A percentile compares a stretch with the other conserved stretches of the same genome.
Conservation (phyloP, 1,140 invertebrate genomes). For the Lineus longissimus region DNA sequence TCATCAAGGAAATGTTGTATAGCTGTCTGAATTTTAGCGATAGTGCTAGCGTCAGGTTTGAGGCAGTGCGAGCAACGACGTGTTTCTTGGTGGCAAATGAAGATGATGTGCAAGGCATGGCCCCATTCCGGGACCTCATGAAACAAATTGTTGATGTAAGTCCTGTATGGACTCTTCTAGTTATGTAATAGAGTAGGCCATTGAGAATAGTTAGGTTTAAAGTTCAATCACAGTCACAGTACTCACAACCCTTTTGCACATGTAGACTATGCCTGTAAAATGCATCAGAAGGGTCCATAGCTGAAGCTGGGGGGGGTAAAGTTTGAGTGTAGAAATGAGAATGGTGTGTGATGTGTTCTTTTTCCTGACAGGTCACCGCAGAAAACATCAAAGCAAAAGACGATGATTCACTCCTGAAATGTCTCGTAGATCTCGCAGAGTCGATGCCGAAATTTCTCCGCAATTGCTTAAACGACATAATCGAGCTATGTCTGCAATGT, state of each 20-base stretch:
- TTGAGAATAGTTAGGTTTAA: no score
- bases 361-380: constrained; percentile 66
- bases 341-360: constrained; percentile 14
- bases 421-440: constrained; percentile 90
- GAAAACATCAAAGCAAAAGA: constrained; percentile 71
- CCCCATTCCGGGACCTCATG: constrained; percentile 81
- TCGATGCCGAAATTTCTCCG: constrained; percentile 87
- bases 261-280: no score
- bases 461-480: constrained; percentile 78
- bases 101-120: constrained; percentile 81
- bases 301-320: no score
- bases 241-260: no score
- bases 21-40: constrained; percentile 70
- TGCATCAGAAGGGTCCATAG: no score
- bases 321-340: no score
- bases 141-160: constrained; percentile 57
- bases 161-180: not conserved
- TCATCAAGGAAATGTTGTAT: constrained; percentile 92
- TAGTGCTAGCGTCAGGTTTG: constrained; percentile 61
- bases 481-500: constrained; percentile 79
- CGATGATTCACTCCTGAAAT: constrained; percentile 86
- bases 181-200: no score
- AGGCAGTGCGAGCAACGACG: constrained; percentile 61
- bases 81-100: constrained; percentile 89
- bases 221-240: no score